phyloP scores from a whole-genome alignment of 2,888 invertebrate genomes.

The Ditylenchus weischeri region DNA sequence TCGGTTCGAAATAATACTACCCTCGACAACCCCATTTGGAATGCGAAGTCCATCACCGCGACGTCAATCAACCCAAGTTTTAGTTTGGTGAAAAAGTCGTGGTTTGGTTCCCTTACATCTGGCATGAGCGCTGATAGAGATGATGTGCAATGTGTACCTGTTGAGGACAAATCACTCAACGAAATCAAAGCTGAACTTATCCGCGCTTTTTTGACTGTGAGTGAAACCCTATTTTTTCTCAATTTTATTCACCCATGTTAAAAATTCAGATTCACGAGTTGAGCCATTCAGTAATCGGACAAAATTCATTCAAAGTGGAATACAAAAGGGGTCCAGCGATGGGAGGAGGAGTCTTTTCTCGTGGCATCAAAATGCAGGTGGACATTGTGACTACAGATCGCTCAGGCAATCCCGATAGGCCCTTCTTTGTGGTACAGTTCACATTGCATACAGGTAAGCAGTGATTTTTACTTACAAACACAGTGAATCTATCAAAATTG shows the following conservation, averaged over 20 bases:
- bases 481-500: neutral
- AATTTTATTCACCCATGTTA: slow-evolving; percentile 15
- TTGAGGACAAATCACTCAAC: slow-evolving; percentile 90
- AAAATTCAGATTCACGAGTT: slow-evolving; percentile 80
- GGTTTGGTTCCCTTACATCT: slow-evolving; percentile 97
- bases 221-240: slow-evolving; percentile 59
- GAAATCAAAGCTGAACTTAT: slow-evolving; percentile 96
- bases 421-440: slow-evolving; percentile 58
- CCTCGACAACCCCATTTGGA: too few relatives aligned
- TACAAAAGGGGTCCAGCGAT: slow-evolving; percentile 77
- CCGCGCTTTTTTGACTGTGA: slow-evolving; percentile 94
- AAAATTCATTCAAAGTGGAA: slow-evolving; percentile 95
- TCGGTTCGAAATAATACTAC: too few relatives aligned
- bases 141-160: slow-evolving; percentile 90
- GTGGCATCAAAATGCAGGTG: slow-evolving; percentile 58
- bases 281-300: slow-evolving; percentile 94
- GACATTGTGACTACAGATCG: slow-evolving; percentile 38
- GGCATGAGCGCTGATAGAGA: slow-evolving; percentile 76
- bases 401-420: slow-evolving; percentile 44
- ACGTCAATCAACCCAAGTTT: slow-evolving; percentile 36
- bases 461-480: neutral
- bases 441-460: slow-evolving; percentile 41
- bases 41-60: too few relatives aligned
- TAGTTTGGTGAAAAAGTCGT: slow-evolving; percentile 85
- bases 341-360: slow-evolving; percentile 66